These are phyloP conservation scores for Dendrolimus houi DNA, from an alignment of 2,888 invertebrate species.

Conservation along the genomic window DNA sequence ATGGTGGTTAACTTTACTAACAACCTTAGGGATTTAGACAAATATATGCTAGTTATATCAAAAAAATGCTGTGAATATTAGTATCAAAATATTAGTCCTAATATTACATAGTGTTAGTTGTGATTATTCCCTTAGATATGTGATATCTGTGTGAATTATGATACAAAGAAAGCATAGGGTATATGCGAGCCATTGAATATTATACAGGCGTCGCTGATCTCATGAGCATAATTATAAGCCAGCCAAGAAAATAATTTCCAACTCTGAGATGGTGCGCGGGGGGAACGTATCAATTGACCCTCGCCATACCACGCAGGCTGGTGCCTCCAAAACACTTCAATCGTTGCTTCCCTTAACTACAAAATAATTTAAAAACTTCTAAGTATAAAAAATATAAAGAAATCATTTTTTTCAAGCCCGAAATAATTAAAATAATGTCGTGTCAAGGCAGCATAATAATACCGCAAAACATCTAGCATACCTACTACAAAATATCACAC, in stretches of 20 bases:
- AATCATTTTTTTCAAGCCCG: slow-evolving; percentile 44
- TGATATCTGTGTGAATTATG: slow-evolving; percentile 53
- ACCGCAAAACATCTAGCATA: slow-evolving; percentile 58
- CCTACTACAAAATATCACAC: slow-evolving; percentile 70
- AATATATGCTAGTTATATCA: slow-evolving; percentile 63
- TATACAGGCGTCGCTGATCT: neutral
- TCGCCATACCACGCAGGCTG: slow-evolving; percentile 33
- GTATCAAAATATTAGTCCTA: slow-evolving; percentile 72
- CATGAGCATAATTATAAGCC: slow-evolving; percentile 27
- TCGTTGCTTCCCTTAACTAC: slow-evolving; percentile 48
- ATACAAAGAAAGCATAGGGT: slow-evolving; percentile 12
- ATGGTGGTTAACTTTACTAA: slow-evolving; percentile 59
- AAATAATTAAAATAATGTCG: slow-evolving; percentile 40
- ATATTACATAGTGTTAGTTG: slow-evolving; percentile 51
- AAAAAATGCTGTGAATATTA: slow-evolving; percentile 68
- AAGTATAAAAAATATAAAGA: slow-evolving; percentile 70
- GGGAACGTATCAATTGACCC: slow-evolving; percentile 16
- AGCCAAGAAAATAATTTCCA: slow-evolving; percentile 45
- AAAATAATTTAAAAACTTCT: slow-evolving; percentile 65
- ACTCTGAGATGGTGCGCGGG: slow-evolving; percentile 15
- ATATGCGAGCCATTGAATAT: neutral
- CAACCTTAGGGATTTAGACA: slow-evolving; percentile 55
- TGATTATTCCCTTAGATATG: slow-evolving; percentile 66
- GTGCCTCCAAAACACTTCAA: slow-evolving; percentile 39
- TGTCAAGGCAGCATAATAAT: slow-evolving; percentile 52